Evolutionary conservation across 1,140 invertebrate genomes (phyloP).

Genomic region (Halyomorpha halys): DNA sequence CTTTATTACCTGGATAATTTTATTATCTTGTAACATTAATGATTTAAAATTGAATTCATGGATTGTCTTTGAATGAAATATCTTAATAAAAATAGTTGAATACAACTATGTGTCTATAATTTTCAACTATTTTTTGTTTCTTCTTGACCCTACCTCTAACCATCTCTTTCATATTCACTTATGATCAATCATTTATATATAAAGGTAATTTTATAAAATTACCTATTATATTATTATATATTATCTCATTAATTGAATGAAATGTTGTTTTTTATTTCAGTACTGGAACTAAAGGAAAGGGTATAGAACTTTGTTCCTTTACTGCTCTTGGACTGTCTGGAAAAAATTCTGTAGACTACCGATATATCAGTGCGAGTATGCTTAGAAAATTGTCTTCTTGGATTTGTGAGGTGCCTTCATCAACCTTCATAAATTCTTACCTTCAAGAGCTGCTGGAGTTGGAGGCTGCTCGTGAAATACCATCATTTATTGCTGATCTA

Average conservation of each 20-base stretch:
- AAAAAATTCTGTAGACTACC: not conserved
- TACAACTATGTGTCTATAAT: too few species aligned
- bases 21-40: too few species aligned
- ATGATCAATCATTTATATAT: too few species aligned
- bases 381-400: not conserved
- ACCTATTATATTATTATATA: too few species aligned
- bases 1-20: too few species aligned
- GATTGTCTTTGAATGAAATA: too few species aligned
- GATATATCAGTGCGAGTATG: not conserved
- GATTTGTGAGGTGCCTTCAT: not conserved
- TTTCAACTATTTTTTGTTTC: too few species aligned
- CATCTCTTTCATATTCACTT: too few species aligned
- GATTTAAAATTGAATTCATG: too few species aligned
- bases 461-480: constrained; percentile 10
- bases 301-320: constrained; percentile 2
- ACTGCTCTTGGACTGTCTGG: not conserved
- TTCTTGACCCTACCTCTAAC: too few species aligned
- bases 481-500: constrained; percentile 9
- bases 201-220: too few species aligned
- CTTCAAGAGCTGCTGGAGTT: not conserved
- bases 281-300: not conserved
- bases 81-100: too few species aligned
- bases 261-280: not conserved
- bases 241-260: not conserved
- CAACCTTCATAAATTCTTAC: not conserved